A percentile compares a stretch with the other conserved stretches of the same genome.
These are phyloP conservation scores for Nannoperca australis DNA, from an alignment of 2,797 vertebrate species.

Conservation along the genomic window DNA sequence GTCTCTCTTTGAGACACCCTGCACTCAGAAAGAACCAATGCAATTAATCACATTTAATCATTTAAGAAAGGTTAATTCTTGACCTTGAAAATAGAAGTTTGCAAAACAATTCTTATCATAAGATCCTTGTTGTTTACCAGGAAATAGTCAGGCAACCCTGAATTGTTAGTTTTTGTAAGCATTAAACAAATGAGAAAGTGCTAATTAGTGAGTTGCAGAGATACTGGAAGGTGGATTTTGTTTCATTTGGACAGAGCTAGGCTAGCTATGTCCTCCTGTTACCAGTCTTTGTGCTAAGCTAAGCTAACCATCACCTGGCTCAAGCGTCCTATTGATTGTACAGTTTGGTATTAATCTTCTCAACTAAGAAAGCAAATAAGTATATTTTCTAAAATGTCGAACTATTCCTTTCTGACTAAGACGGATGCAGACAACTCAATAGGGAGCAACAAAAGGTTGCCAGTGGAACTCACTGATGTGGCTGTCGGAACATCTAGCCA, in stretches of 20 bases:
- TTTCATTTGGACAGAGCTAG: neutral
- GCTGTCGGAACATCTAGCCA: neutral
- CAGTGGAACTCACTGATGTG: neutral
- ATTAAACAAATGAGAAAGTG: neutral
- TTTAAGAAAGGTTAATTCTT: neutral
- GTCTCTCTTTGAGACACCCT: slow-evolving; percentile 12
- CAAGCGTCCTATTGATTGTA: neutral
- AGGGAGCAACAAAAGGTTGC: neutral
- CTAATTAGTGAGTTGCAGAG: neutral
- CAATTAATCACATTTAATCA: neutral
- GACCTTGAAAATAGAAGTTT: slow-evolving; percentile 5
- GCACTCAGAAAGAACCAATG: neutral
- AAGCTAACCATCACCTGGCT: neutral
- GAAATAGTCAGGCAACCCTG: neutral
- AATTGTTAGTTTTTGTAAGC: neutral
- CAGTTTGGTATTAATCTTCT: neutral
- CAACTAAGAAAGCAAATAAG: neutral
- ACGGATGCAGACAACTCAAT: too few species aligned
- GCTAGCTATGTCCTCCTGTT: too few species aligned
- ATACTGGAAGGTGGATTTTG: neutral
- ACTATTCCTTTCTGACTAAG: neutral
- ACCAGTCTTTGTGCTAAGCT: neutral
- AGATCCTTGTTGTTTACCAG: neutral
- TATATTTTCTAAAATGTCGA: neutral
- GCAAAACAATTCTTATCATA: neutral